Conservation (phyloP, 2,113 vertebrate genomes). For the cattle (Bos taurus) region DNA sequence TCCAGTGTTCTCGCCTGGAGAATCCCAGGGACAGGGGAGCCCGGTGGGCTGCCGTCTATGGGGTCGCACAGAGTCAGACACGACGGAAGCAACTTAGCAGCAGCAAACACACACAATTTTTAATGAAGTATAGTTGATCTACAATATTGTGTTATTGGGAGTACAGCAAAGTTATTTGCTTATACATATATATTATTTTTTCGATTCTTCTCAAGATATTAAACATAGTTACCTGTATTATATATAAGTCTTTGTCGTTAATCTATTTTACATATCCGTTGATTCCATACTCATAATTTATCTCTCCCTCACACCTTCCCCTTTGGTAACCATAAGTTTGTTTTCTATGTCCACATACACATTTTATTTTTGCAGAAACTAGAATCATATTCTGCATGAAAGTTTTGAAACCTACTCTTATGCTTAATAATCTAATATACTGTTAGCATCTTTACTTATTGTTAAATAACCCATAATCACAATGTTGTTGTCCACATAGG, state of each 20-base stretch:
- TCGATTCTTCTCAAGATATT: background rate
- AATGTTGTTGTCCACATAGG: background rate
- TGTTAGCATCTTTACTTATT: background rate
- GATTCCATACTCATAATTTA: background rate
- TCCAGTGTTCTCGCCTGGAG: too few relatives aligned
- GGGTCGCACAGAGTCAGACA: too few relatives aligned
- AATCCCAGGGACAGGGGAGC: too few relatives aligned
- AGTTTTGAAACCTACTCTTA: background rate
- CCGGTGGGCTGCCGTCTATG: too few relatives aligned
- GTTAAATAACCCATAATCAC: background rate
- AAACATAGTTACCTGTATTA: background rate
- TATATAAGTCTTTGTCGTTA: background rate
- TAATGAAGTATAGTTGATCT: background rate
- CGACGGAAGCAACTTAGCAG: too few relatives aligned
- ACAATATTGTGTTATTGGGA: background rate
- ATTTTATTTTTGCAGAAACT: background rate
- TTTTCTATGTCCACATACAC: background rate
- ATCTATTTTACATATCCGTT: background rate
- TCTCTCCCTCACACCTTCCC: background rate
- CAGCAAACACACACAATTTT: background rate
- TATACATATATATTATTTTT: background rate
- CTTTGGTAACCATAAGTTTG: background rate
- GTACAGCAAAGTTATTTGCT: background rate
- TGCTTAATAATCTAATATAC: background rate
- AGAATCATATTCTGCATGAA: background rate